Base-by-base conservation (phyloP, 2,113 vertebrate genomes). In the Diphyllodes magnificus region DNA sequence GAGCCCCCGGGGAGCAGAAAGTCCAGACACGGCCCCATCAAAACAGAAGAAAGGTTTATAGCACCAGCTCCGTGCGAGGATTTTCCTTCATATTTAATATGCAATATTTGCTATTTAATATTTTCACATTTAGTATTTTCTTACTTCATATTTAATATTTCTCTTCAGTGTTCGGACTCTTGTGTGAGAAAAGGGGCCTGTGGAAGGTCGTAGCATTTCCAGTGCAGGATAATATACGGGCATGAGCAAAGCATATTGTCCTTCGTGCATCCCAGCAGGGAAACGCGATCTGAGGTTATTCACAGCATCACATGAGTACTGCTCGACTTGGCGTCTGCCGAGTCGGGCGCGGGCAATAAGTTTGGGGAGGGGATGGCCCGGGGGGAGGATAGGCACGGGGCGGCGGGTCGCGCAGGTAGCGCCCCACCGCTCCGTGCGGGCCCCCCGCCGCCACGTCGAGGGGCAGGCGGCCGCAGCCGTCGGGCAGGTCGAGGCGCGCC, bases 371-470 rank as follows among this genome's bases (percentile, higher is more conserved):
- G 21, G 13, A 3, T 6, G 1, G 11, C 28, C 7, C 9, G 5
- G 23, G 13, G 21, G 45, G 45, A 28, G 3, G n/a, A 39, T 31
- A 27, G 50, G 40, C 3, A 10, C 2, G n/a, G 22, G 71, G 30
- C 24, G 25, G 69, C 4, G 31, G 66, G 28, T 49, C 91, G 56
- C 97, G 39, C 61, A 92, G 86, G 72, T 60, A 98, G 11, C 9
- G 39, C 11, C 86, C 94, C 12, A 99, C 96, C 0, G 97, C 59
- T 1, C 2, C 7, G 40, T 98, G 97, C 3, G 97, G 97, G 2
- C 59, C 24, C 37, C 95, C 78, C 25, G 31, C 66, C 54, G 98
- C 99, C 95, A 99, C 81, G 79, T 99, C 99, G 9, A 98, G 7
- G 15, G 93, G 92, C 10, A 91, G 83, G 60, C 47, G 65, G 88